A percentile compares a stretch with the other conserved stretches of the same genome.
These are phyloP conservation scores for Apodemia hepburni DNA, from an alignment of 2,888 invertebrate species.

Conservation along the genomic window DNA sequence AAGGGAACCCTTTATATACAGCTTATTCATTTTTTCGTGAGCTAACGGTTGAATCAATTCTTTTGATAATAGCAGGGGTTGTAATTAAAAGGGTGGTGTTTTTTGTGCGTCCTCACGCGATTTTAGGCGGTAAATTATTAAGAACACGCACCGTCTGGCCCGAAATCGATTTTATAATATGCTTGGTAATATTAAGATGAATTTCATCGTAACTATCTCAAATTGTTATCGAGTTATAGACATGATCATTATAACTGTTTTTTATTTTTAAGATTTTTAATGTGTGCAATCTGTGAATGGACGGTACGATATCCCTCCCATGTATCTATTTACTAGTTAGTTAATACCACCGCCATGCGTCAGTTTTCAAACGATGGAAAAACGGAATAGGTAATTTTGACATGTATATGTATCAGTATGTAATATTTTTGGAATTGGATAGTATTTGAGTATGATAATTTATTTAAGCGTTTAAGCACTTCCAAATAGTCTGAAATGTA, in stretches of 20 bases:
- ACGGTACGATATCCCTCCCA: no score
- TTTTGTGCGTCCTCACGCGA: conserved; percentile 70
- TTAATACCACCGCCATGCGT: no score
- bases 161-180: conserved; percentile 37
- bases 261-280: no score
- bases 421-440: no score
- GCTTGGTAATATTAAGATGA: conserved; percentile 13
- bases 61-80: conserved; percentile 72
- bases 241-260: background rate
- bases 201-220: conserved; percentile 21
- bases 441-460: no score
- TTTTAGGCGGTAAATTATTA: conserved; percentile 57
- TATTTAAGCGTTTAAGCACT: no score
- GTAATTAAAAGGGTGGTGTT: conserved; percentile 58
- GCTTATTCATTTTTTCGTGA: conserved; percentile 65
- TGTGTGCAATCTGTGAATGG: no score
- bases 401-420: no score
- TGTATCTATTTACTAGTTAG: no score
- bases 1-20: conserved; percentile 66
- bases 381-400: no score
- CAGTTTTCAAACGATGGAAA: no score
- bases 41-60: conserved; percentile 68
- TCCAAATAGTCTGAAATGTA: no score
- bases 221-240: background rate
- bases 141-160: conserved; percentile 50